These are phyloP conservation scores for Hypsopygia costalis DNA, from an alignment of 2,888 invertebrate genomes.

Conservation along the genomic window DNA sequence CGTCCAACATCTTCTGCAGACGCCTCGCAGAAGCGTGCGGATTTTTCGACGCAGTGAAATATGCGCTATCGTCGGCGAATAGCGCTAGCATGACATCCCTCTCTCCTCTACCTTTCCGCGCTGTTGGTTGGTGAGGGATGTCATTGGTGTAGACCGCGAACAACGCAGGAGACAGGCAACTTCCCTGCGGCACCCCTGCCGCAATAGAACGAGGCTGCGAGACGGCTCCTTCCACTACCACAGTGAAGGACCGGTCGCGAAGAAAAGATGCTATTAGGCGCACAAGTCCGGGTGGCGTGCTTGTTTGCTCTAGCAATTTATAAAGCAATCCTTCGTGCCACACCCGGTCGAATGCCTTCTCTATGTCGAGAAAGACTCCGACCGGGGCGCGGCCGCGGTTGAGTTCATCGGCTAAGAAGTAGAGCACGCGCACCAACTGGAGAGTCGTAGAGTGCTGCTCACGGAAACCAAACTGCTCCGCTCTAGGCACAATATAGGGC, in stretches of 20 bases:
- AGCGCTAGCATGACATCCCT: background rate
- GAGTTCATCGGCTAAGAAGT: constrained; percentile 11
- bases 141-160: constrained; percentile 17
- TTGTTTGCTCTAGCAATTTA: constrained; percentile 16
- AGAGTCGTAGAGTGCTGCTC: constrained; percentile 24
- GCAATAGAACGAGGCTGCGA: constrained; percentile 7
- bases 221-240: constrained; percentile 12
- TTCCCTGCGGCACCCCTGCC: constrained; percentile 23
- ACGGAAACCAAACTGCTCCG: constrained; percentile 23
- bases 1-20: background rate
- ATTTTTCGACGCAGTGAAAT: background rate
- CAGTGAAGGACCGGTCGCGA: constrained; percentile 1
- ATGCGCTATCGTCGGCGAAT: background rate
- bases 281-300: background rate
- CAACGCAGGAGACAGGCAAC: constrained; percentile 11
- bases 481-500: background rate
- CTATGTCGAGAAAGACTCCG: constrained; percentile 29
- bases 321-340: constrained; percentile 31
- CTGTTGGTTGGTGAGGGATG: constrained; percentile 10
- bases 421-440: constrained; percentile 20
- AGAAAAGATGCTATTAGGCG: constrained; percentile 17
- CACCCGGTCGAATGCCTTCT: constrained; percentile 32
- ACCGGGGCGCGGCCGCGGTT: constrained; percentile 17
- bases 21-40: background rate
- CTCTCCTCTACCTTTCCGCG: background rate